These are phyloP conservation scores for Protophormia terraenovae DNA, from an alignment of 2,888 invertebrate species.

Conservation along the genomic window DNA sequence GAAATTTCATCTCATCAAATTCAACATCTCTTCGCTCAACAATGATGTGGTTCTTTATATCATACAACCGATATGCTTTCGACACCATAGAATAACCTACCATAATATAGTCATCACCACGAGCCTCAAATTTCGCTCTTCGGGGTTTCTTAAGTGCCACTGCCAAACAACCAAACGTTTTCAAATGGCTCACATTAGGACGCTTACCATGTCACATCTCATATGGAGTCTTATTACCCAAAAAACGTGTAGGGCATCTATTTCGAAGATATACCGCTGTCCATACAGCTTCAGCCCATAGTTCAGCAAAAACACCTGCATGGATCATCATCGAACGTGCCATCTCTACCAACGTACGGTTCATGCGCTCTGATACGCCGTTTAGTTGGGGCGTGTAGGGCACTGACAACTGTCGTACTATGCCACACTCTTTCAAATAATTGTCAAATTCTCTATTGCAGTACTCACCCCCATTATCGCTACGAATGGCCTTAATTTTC, in stretches of 20 bases:
- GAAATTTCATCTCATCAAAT: conserved; percentile 43
- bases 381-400: conserved; percentile 70
- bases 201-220: conserved; percentile 64
- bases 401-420: conserved; percentile 61
- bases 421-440: conserved; percentile 61
- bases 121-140: conserved; percentile 46
- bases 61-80: conserved; percentile 58
- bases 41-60: conserved; percentile 13
- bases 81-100: conserved; percentile 38
- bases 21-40: conserved; percentile 49
- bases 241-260: conserved; percentile 51
- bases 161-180: conserved; percentile 55
- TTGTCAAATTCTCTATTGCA: conserved; percentile 43
- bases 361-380: conserved; percentile 66
- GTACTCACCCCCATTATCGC: conserved; percentile 34
- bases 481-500: conserved; percentile 36
- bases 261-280: conserved; percentile 67
- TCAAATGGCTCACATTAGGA: conserved; percentile 57
- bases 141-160: conserved; percentile 51
- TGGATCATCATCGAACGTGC: conserved; percentile 73
- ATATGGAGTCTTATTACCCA: conserved; percentile 62
- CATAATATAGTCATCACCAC: conserved; percentile 40
- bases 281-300: conserved; percentile 70
- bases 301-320: conserved; percentile 65
- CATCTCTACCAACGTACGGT: conserved; percentile 70